A percentile compares a stretch with the other conserved stretches of the same genome.
Evolutionary conservation across 1,140 invertebrate genomes (phyloP).

Genomic region (Phenacoccus solenopsis): DNA sequence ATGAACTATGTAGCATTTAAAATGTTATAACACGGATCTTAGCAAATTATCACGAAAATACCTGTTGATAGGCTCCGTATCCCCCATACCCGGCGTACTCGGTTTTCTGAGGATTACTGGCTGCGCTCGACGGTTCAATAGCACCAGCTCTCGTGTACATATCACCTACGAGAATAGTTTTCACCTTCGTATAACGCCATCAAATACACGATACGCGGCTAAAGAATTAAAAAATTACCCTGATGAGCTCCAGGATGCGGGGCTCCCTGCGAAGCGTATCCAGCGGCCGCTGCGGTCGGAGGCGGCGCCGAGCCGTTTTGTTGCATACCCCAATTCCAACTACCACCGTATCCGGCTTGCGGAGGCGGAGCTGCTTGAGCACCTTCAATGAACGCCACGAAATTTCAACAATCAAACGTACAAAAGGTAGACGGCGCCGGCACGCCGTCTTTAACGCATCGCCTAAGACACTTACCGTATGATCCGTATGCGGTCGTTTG

Average conservation of each 20-base stretch:
- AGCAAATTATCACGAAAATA: constrained; percentile 21
- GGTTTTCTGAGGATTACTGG: constrained; percentile 36
- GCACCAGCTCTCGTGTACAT: constrained; percentile 43
- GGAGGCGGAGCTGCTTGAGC: constrained; percentile 35
- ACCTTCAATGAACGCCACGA: constrained; percentile 30
- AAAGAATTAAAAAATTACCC: no score
- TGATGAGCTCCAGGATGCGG: constrained; percentile 1
- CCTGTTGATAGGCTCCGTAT: constrained; percentile 40
- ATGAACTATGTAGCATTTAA: neutral
- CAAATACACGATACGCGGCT: no score
- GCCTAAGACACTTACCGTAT: constrained; percentile 42
- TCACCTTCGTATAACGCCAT: no score
- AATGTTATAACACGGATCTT: constrained; percentile 7
- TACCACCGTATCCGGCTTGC: constrained; percentile 41
- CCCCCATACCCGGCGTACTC: constrained; percentile 40
- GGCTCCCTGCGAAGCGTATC: constrained; percentile 34
- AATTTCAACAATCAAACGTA: constrained; percentile 37
- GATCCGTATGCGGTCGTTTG: constrained; percentile 62
- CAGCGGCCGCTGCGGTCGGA: constrained; percentile 37
- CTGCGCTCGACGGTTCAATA: constrained; percentile 38
- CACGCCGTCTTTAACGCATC: neutral
- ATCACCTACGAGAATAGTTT: constrained; percentile 41
- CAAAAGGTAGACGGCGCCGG: constrained; percentile 33
- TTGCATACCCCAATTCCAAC: constrained; percentile 45
- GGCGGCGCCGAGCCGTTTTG: constrained; percentile 39